These are phyloP conservation scores for Cheiracanthium punctorium DNA, from an alignment of 2,888 invertebrate species.

Conservation along the genomic window DNA sequence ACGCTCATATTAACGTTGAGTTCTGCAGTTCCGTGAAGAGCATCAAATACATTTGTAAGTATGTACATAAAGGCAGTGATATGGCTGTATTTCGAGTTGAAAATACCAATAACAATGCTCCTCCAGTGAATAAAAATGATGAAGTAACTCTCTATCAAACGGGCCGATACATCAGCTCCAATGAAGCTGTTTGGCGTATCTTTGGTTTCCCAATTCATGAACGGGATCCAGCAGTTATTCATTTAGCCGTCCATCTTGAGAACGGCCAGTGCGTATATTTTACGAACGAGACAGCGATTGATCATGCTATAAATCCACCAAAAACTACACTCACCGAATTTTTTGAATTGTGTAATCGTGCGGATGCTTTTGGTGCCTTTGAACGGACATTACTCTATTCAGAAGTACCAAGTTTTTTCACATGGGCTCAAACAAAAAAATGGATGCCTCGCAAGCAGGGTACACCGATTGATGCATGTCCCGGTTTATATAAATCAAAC, in stretches of 20 bases:
- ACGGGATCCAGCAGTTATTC: constrained; percentile 37
- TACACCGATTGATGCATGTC: not conserved
- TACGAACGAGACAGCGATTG: not conserved
- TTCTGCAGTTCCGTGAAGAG: constrained; percentile 2
- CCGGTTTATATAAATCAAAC: not conserved
- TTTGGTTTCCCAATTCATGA: constrained; percentile 36
- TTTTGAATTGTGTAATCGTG: not conserved
- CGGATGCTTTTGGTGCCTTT: constrained; percentile 30
- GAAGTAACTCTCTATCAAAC: too few relatives aligned
- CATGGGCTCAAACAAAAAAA: constrained; percentile 8
- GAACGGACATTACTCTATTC: not conserved
- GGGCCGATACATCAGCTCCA: constrained; percentile 25
- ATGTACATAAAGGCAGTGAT: constrained; percentile 18
- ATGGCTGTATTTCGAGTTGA: too few relatives aligned
- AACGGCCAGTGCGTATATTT: constrained; percentile 61
- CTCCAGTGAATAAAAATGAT: too few relatives aligned
- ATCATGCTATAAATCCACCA: not conserved
- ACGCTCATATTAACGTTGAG: constrained; percentile 15
- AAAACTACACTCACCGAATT: not conserved
- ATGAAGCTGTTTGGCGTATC: constrained; percentile 38
- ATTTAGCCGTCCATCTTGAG: constrained; percentile 31
- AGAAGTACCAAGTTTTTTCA: not conserved
- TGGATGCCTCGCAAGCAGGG: constrained; percentile 52
- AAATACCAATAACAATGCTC: too few relatives aligned
- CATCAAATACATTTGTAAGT: constrained; percentile 26